phyloP scores from a whole-genome alignment of 2,797 vertebrate species.

The Smutsia gigantea region DNA sequence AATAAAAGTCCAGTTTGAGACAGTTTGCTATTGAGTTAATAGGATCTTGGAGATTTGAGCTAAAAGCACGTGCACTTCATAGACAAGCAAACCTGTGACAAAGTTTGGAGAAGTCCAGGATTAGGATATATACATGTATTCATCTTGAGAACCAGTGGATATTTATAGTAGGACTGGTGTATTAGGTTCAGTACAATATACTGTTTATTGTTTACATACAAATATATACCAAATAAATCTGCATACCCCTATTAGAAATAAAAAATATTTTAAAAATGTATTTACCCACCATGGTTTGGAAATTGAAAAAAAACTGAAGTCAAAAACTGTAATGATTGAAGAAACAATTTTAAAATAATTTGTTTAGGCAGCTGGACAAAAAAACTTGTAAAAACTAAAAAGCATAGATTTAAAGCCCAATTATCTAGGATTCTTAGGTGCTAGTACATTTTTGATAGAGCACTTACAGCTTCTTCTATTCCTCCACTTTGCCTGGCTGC shows the following conservation, averaged over 20 bases:
- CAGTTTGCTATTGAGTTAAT: conserved; percentile 2
- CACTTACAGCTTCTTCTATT: background rate
- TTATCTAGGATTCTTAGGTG: background rate
- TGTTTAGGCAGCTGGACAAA: background rate
- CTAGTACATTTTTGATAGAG: conserved; percentile 54
- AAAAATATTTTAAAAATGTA: background rate
- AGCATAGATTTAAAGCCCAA: background rate
- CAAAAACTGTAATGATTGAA: background rate
- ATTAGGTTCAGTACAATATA: background rate
- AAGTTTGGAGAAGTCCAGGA: background rate
- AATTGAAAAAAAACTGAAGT: background rate
- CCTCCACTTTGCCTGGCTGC: conserved; percentile 48
- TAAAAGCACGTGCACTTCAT: background rate
- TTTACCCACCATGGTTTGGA: background rate
- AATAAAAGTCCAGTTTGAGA: background rate
- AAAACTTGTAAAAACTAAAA: background rate
- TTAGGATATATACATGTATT: background rate
- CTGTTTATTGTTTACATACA: background rate
- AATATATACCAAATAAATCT: conserved; percentile 27
- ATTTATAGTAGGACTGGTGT: background rate
- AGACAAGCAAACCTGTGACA: background rate
- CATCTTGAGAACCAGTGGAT: background rate
- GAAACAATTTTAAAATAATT: conserved; percentile 40
- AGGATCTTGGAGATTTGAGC: conserved; percentile 21
- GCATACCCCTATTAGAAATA: background rate